Evolutionary conservation across 2,888 invertebrate genomes (phyloP).

Genomic region (Synergus gifuensis): DNA sequence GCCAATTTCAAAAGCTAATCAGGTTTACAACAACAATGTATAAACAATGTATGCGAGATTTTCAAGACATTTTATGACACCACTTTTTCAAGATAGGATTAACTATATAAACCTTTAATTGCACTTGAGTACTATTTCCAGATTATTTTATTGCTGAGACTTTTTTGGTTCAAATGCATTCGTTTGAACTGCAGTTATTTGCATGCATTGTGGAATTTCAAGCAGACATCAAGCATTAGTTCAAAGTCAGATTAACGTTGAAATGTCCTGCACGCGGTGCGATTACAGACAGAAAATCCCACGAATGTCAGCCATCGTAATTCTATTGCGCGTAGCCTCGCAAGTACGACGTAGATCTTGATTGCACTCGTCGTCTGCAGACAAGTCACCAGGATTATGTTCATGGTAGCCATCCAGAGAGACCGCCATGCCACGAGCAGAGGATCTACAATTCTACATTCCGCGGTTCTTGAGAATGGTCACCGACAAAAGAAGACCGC

Average conservation of each 20-base stretch:
- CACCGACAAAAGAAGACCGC: constrained; percentile 62
- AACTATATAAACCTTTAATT: too few relatives aligned
- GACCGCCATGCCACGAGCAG: constrained; percentile 51
- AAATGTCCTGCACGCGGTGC: constrained; percentile 51
- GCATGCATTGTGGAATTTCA: background rate
- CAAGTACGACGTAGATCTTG: constrained; percentile 45
- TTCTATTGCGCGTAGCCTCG: background rate
- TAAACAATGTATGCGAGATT: too few relatives aligned
- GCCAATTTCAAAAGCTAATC: too few relatives aligned
- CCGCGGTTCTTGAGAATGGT: constrained; percentile 53
- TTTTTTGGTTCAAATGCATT: too few relatives aligned
- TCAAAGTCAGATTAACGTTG: constrained; percentile 40
- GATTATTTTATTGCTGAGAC: too few relatives aligned
- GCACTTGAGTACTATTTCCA: too few relatives aligned
- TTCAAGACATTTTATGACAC: too few relatives aligned
- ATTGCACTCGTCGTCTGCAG: constrained; percentile 45
- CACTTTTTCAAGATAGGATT: too few relatives aligned
- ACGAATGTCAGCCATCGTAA: constrained; percentile 13
- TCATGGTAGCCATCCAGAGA: constrained; percentile 58
- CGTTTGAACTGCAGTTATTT: background rate
- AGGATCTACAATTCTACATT: constrained; percentile 66
- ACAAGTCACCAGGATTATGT: constrained; percentile 52
- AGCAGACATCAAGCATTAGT: background rate
- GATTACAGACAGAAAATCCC: constrained; percentile 15
- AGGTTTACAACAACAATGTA: too few relatives aligned